Conservation (phyloP, 1,140 invertebrate genomes). For the Hydropsyche tenuis region DNA sequence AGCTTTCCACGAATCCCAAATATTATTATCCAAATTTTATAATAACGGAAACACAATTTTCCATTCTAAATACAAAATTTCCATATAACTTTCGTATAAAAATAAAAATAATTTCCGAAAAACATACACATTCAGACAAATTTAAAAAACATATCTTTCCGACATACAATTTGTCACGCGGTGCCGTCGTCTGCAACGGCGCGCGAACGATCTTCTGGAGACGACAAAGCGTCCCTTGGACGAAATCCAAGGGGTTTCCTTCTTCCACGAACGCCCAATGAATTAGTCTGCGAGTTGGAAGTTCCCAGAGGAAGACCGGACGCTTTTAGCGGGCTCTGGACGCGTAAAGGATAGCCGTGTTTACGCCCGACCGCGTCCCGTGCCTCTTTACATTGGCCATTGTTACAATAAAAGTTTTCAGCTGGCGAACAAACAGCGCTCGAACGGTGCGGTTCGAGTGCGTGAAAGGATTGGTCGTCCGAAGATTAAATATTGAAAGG, state of each 20-base stretch:
- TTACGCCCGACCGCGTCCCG: constrained; percentile 21
- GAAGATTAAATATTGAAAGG: too few relatives aligned
- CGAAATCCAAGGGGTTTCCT: constrained; percentile 24
- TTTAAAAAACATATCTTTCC: not conserved
- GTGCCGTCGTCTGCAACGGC: not conserved
- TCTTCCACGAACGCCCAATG: constrained; percentile 30
- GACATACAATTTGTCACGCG: not conserved
- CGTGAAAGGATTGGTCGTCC: too few relatives aligned
- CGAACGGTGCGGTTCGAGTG: too few relatives aligned
- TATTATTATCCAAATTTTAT: too few relatives aligned
- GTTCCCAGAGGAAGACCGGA: constrained; percentile 28
- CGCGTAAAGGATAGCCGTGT: constrained; percentile 36
- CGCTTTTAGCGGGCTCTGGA: constrained; percentile 24
- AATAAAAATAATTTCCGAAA: too few relatives aligned
- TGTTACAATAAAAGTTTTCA: not conserved
- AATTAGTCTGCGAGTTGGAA: constrained; percentile 19
- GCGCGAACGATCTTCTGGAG: not conserved
- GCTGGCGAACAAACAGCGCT: too few relatives aligned
- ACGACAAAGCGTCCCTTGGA: constrained; percentile 25
- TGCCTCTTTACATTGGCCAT: not conserved
- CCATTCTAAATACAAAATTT: too few relatives aligned
- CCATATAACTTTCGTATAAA: too few relatives aligned
- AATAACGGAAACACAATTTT: too few relatives aligned
- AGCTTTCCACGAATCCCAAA: too few relatives aligned
- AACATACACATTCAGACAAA: too few relatives aligned